phyloP scores from a whole-genome alignment of 2,113 vertebrate genomes.

The Xiphophorus couchianus region DNA sequence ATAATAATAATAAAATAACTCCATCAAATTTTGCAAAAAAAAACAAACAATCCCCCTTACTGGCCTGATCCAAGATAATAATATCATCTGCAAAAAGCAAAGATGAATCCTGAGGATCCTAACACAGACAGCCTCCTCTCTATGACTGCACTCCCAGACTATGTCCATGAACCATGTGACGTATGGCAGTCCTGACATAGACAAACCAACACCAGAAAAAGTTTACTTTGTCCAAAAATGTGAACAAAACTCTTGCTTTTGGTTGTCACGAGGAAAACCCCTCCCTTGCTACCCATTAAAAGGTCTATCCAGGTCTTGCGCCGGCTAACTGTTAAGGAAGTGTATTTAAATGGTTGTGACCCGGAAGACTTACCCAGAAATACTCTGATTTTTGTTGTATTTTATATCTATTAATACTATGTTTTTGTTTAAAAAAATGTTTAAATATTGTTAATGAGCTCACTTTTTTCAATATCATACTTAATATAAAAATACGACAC shows the following conservation, averaged over 20 bases:
- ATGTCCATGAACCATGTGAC: too few relatives aligned
- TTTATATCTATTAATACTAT: neutral
- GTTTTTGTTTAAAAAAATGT: neutral
- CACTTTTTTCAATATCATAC: neutral
- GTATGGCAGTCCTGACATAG: too few relatives aligned
- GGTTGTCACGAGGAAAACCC: neutral
- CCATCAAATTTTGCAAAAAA: too few relatives aligned
- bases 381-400: neutral
- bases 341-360: neutral
- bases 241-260: neutral
- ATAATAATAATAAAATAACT: too few relatives aligned
- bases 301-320: neutral
- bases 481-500: neutral
- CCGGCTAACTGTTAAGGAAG: neutral
- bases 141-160: too few relatives aligned
- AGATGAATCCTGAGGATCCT: too few relatives aligned
- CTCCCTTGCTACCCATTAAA: neutral
- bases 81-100: too few relatives aligned
- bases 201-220: too few relatives aligned
- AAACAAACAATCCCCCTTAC: too few relatives aligned
- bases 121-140: too few relatives aligned
- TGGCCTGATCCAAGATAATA: too few relatives aligned
- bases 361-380: neutral
- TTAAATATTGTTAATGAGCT: neutral
- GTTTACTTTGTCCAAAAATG: neutral